Base-by-base conservation (phyloP, 2,797 vertebrate genomes). In the Silurus lanzhouensis region DNA sequence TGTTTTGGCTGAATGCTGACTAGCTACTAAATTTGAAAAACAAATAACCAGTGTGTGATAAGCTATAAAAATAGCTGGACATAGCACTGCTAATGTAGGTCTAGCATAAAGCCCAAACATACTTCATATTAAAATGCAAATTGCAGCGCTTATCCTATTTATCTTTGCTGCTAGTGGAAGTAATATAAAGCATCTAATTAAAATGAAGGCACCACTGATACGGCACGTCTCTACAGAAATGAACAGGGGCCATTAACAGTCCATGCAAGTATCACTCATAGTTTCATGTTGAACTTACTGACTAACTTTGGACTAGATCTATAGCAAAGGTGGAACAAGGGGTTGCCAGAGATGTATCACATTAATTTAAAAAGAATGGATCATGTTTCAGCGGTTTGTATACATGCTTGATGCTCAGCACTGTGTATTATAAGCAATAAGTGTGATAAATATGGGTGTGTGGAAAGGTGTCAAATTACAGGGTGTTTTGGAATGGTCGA, bases 201-300 rank as follows among this genome's bases (percentile, higher is more conserved):
- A 46, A 63, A 44, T 17, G 3, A 63, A 63, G 61, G 31, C 57
- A 75, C 38, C 70, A 74, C 9, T 46, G 38, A 19, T 57, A 52
- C 71, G 76, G 38, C 66, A 70, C 52, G 60, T 75, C 20, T 76
- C n/a, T 19, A 48, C 7, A 66, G 17, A 64, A n/a, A 27, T 0
- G 8, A 57, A 38, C 27, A 44, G 7, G 27, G 48, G 20, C 20
- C 66, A 64, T 74, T 20, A 64, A 55, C 8, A 19, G 25, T 27
- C 25, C 55, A 72, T 64, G 64, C 20, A 72, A 27, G n/a, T 20
- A 38, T 72, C 48, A 63, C 48, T 52, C 20, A 68, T 9, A 70
- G 57, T 80, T 64, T 80, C 68, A 75, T 22, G 46, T 85, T 12
- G 19, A 88, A 85, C 81, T 87, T 87, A 88, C 81, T 87, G 75